Evolutionary conservation across 2,797 vertebrate genomes (phyloP).

Genomic region (Molossus molossus): DNA sequence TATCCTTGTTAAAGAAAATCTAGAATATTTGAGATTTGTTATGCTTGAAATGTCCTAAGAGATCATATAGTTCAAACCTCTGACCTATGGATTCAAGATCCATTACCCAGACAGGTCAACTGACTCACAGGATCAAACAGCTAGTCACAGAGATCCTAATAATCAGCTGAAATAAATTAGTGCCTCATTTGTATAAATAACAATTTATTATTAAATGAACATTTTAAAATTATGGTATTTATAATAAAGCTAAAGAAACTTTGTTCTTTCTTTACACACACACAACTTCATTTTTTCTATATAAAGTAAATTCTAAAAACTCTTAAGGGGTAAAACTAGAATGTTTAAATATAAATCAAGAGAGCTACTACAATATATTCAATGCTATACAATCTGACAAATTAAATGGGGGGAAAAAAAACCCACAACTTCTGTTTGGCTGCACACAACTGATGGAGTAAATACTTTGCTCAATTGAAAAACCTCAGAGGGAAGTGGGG

Average conservation of each 20-base stretch:
- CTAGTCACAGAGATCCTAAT: not conserved
- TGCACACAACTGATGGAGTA: not conserved
- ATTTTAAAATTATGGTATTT: not conserved
- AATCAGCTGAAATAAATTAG: not conserved
- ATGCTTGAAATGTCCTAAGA: not conserved
- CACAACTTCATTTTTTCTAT: not conserved
- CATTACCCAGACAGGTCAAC: not conserved
- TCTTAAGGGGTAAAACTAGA: not conserved
- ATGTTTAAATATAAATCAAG: conserved; percentile 18
- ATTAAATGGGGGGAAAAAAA: not conserved
- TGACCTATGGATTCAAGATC: not conserved
- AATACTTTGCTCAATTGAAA: not conserved
- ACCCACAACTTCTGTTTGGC: not conserved
- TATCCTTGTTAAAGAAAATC: not conserved
- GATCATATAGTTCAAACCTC: not conserved
- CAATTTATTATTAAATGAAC: not conserved
- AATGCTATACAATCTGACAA: not conserved
- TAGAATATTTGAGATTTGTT: not conserved
- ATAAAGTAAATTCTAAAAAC: not conserved
- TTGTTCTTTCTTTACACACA: not conserved
- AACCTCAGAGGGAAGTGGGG: too few species aligned
- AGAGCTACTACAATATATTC: not conserved
- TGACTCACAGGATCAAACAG: not conserved
- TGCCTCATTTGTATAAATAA: not conserved
- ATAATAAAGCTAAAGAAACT: not conserved